phyloP scores from a whole-genome alignment of 2,888 invertebrate genomes.

The Argynnis bischoffii region DNA sequence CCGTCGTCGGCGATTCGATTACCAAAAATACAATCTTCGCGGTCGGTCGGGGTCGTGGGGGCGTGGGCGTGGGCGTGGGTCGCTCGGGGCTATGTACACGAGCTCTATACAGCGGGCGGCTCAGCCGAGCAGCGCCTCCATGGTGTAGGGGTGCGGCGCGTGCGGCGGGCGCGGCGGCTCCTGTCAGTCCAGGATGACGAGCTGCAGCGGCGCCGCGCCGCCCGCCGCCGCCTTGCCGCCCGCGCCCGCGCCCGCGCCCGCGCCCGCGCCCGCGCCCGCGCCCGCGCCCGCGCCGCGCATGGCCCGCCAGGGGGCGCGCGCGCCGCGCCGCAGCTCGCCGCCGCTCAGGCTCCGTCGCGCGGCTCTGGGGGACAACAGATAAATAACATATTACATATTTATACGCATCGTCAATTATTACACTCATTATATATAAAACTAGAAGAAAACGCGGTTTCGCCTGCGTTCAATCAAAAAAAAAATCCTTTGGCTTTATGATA shows the following conservation, averaged over 20 bases:
- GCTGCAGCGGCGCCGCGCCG: slow-evolving; percentile 64
- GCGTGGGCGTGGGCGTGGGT: slow-evolving; percentile 35
- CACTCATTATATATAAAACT: too few species aligned
- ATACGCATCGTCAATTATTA: too few species aligned
- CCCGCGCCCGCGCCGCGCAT: slow-evolving; percentile 53
- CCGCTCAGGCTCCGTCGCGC: slow-evolving; percentile 90
- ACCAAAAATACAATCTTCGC: slow-evolving; percentile 79
- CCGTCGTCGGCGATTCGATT: slow-evolving; percentile 79
- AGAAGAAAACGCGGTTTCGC: too few species aligned
- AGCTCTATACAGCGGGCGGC: slow-evolving; percentile 58
- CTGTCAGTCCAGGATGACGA: slow-evolving; percentile 89
- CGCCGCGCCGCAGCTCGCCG: slow-evolving; percentile 90
- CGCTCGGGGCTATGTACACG: slow-evolving; percentile 60
- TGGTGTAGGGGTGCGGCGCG: slow-evolving; percentile 84
- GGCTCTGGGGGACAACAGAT: slow-evolving; percentile 81
- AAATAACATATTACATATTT: background rate
- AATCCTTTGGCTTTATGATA: too few species aligned
- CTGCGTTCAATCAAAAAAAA: too few species aligned
- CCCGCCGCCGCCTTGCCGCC: slow-evolving; percentile 42
- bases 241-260: slow-evolving; percentile 38
- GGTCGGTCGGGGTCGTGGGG: slow-evolving; percentile 45
- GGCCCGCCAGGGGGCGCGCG: slow-evolving; percentile 89
- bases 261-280: slow-evolving; percentile 86
- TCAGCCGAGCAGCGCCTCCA: slow-evolving; percentile 85
- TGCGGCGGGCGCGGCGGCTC: slow-evolving; percentile 66